Evolutionary conservation across 1,140 invertebrate genomes (phyloP).

Genomic region (Hypothenemus hampei): DNA sequence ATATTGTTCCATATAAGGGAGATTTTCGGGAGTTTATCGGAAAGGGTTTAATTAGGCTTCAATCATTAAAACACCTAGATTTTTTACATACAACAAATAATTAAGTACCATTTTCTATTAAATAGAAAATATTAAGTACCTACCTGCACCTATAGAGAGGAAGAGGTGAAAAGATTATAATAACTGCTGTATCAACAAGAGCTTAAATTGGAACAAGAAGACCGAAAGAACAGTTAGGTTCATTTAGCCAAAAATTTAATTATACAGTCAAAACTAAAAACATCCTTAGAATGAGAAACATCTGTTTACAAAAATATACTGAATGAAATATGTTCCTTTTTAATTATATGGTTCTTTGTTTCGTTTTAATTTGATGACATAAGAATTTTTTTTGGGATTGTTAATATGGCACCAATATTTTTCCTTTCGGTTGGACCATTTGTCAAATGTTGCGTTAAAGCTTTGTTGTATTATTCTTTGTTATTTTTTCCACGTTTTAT

Average conservation of each 20-base stretch:
- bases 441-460: neutral
- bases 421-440: neutral
- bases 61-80: conserved; percentile 7
- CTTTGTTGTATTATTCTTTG: neutral
- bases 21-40: neutral
- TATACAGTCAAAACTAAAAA: no score
- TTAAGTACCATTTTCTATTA: no score
- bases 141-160: no score
- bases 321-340: neutral
- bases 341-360: neutral
- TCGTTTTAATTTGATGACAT: neutral
- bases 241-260: no score
- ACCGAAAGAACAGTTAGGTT: no score
- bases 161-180: no score
- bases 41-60: conserved; percentile 11
- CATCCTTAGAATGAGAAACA: neutral
- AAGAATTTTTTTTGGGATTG: neutral
- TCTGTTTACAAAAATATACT: neutral
- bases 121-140: no score
- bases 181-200: no score
- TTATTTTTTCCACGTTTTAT: neutral
- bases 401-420: neutral
- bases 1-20: conserved; percentile 20
- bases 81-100: no score
- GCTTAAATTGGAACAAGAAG: no score